Evolutionary conservation across 2,113 vertebrate species (phyloP).

Genomic region (Tragelaphus scriptus): DNA sequence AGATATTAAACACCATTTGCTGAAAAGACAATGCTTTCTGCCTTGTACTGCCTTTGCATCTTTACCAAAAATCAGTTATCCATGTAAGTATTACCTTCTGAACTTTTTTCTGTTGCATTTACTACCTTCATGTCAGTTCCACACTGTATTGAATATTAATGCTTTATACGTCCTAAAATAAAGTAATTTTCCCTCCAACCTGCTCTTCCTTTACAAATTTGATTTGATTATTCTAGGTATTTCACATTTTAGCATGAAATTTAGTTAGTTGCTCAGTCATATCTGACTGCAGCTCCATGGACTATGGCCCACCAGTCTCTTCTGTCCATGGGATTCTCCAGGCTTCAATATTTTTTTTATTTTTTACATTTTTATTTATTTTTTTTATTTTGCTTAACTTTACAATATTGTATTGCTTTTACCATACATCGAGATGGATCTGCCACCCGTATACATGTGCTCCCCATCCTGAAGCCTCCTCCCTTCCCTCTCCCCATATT

Average conservation of each 20-base stretch:
- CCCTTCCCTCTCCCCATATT: no score
- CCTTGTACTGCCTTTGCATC: neutral
- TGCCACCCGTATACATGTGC: no score
- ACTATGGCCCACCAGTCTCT: neutral
- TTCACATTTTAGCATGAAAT: neutral
- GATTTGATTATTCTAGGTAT: neutral
- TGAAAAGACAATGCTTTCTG: neutral
- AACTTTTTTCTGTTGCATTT: neutral
- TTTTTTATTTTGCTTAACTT: no score
- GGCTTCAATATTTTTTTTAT: no score
- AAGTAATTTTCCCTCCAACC: neutral
- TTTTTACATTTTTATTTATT: no score
- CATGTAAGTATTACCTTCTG: neutral
- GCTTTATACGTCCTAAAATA: neutral
- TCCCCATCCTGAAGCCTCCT: no score
- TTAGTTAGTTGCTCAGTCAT: neutral
- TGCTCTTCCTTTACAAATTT: neutral
- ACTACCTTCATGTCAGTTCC: neutral
- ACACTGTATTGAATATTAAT: neutral
- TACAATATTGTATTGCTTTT: no score
- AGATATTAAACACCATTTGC: neutral
- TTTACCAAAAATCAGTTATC: neutral
- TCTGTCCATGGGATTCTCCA: neutral
- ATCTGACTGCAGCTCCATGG: neutral
- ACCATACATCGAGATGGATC: no score